Base-by-base conservation (phyloP, 2,797 vertebrate species). In the Xenopus petersii region DNA sequence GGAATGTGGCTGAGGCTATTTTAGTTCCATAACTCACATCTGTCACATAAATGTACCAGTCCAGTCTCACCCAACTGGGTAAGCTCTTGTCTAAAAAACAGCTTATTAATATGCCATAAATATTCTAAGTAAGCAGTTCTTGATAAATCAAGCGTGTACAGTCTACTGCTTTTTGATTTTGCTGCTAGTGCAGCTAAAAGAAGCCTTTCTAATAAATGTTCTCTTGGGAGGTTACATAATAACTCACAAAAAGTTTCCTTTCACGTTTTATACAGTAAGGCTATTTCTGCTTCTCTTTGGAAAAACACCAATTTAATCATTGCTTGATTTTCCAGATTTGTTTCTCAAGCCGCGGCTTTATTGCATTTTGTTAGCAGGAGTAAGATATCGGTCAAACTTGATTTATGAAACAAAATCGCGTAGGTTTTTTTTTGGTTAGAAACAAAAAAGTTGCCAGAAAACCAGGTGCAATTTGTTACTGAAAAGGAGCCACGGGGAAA, bases 161-260 rank as follows among this genome's bases (percentile, higher is more conserved):
- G 54, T 51, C 15, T 2, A 56, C 16, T 60, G 4, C 24, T 60
- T 24, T 17, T 60, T 60, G 58, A 64, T 16, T 64, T 64, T 64
- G 36, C n/a, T 64, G 5, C 13, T 16, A 64, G 17, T 16, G 7
- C 7, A 46, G 12, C 16, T 64, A 64, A 16, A 16, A 64, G 33
- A 47, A 47, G 16, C 33, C 62, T 46, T 64, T 47, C 46, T 26
- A 36, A 17, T 64, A 46, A 63, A 64, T 64, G 36, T 47, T 67
- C 71, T 49, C 55, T 56, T 61, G 73, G 64, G 64, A 74, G 30
- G 59, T 68, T 54, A 62, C 48, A 62, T 74, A 26, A 68, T 68
- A 36, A 24, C 60, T 36, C 15, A 59, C 69, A 12, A 58, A 12
- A 58, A 58, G 67, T 58, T 64, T 70, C 56, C 54, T 36, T 67